Evolutionary conservation across 1,140 invertebrate species (phyloP).

Genomic region (Penaeus vannamei): DNA sequence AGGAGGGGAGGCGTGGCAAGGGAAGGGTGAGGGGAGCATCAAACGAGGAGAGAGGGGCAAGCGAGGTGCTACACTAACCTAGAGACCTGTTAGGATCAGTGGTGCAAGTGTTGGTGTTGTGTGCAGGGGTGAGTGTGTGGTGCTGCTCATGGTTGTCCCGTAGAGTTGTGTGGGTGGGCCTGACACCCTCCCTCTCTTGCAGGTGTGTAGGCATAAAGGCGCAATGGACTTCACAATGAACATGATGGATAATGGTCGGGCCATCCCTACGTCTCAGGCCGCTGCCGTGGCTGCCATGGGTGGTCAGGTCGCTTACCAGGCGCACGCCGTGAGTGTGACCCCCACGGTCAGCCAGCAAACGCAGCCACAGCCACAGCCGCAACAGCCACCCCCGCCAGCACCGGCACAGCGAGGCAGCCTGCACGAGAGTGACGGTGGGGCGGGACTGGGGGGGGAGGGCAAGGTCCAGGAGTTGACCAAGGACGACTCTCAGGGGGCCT

Average conservation of each 20-base stretch:
- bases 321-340: constrained; percentile 62
- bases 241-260: constrained; percentile 68
- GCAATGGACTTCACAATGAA: constrained; percentile 68
- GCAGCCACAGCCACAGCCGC: constrained; percentile 52
- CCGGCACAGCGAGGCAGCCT: constrained; percentile 59
- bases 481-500: constrained; percentile 67
- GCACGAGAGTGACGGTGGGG: constrained; percentile 60
- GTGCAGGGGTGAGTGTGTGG: constrained; percentile 44
- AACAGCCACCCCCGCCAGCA: constrained; percentile 51
- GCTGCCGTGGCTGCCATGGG: constrained; percentile 67
- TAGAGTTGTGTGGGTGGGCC: constrained; percentile 61
- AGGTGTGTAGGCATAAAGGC: constrained; percentile 65
- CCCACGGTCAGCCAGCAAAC: constrained; percentile 54
- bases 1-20: constrained; percentile 41
- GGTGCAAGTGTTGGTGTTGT: constrained; percentile 60
- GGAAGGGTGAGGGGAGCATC: constrained; percentile 55
- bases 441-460: constrained; percentile 59
- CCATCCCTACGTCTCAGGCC: constrained; percentile 57
- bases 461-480: constrained; percentile 68
- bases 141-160: constrained; percentile 51
- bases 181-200: constrained; percentile 65
- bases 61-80: constrained; percentile 64
- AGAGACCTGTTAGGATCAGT: constrained; percentile 60
- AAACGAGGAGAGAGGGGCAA: constrained; percentile 48
- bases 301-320: constrained; percentile 64